These are phyloP conservation scores for Danio tinwini DNA, from an alignment of 2,797 vertebrate genomes.

Conservation along the genomic window DNA sequence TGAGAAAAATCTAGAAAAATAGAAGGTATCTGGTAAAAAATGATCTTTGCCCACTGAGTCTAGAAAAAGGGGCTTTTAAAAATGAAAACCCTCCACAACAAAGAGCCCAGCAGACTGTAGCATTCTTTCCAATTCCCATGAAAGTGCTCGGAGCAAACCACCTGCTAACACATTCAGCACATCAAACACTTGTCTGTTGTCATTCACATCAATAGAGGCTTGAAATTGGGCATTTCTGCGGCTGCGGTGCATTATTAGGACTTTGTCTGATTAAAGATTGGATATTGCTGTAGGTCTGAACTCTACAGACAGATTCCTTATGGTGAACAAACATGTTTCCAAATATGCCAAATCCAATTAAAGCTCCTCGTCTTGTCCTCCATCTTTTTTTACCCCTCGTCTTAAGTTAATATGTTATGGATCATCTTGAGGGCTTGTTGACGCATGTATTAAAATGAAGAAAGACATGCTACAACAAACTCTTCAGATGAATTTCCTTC, in stretches of 20 bases:
- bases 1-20: slow-evolving; percentile 45
- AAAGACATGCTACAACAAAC: neutral
- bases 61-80: slow-evolving; percentile 58
- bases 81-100: slow-evolving; percentile 58
- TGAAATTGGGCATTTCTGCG: slow-evolving; percentile 34
- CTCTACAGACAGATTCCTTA: slow-evolving; percentile 13
- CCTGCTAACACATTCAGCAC: slow-evolving; percentile 61
- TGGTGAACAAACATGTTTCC: neutral
- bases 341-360: neutral
- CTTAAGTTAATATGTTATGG: neutral
- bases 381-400: neutral
- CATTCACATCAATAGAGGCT: slow-evolving; percentile 57
- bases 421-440: neutral
- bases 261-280: slow-evolving; percentile 29
- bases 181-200: slow-evolving; percentile 56
- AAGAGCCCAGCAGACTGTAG: slow-evolving; percentile 57
- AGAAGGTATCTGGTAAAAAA: slow-evolving; percentile 60
- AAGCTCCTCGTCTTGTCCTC: neutral
- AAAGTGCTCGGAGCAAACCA: slow-evolving; percentile 54
- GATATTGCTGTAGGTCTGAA: neutral
- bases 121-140: slow-evolving; percentile 31
- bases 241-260: slow-evolving; percentile 9
- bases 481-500: neutral
- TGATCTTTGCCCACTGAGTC: slow-evolving; percentile 62
- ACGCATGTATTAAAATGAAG: neutral